These are phyloP conservation scores for Crypturellus tataupa DNA, from an alignment of 2,797 vertebrate genomes.

Conservation along the genomic window DNA sequence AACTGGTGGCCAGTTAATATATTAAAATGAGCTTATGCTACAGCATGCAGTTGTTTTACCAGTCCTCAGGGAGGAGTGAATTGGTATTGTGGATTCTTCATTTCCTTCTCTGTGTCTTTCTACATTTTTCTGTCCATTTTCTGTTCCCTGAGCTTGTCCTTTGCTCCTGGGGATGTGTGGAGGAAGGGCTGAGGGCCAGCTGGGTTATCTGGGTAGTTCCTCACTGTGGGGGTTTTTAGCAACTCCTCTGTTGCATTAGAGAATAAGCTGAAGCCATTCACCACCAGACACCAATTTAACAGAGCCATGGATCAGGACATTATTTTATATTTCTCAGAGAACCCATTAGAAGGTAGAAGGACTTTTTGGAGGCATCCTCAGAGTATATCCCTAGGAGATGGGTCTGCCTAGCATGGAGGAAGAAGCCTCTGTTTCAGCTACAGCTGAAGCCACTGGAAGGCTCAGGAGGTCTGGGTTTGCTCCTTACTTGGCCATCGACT, in stretches of 20 bases:
- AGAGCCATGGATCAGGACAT: background rate
- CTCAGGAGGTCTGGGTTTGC: background rate
- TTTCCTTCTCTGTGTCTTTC: background rate
- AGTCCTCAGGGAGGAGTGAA: background rate
- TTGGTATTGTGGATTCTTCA: conserved; percentile 61
- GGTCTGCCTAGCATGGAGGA: background rate
- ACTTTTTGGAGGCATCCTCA: background rate
- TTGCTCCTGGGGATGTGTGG: background rate
- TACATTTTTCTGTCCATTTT: background rate
- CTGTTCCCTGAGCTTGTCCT: background rate
- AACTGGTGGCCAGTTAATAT: conserved; percentile 19
- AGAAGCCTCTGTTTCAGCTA: background rate
- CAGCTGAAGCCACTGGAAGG: background rate
- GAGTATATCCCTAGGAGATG: background rate
- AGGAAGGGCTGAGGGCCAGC: background rate
- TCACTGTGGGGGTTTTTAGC: background rate
- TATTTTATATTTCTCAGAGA: background rate
- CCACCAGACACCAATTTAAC: background rate
- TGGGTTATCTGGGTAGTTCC: background rate
- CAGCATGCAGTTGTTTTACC: conserved; percentile 53
- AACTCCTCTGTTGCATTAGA: background rate
- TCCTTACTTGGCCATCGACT: background rate
- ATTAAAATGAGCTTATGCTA: conserved; percentile 66
- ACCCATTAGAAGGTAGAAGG: background rate
- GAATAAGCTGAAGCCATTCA: background rate